Evolutionary conservation across 1,140 invertebrate species (phyloP).

Genomic region (Acromyrmex charruanus): DNA sequence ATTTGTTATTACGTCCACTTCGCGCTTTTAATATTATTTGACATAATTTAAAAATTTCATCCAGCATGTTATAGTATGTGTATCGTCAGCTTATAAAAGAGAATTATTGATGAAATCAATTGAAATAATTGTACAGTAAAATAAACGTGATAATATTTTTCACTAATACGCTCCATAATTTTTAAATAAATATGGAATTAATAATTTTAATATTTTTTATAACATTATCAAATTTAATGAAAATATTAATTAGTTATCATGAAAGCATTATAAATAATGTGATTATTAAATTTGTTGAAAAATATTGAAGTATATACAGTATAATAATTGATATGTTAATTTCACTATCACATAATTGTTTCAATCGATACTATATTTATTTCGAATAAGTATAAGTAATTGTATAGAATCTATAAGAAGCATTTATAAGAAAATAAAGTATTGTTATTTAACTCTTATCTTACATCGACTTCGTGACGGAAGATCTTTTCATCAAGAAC

Average conservation of each 20-base stretch:
- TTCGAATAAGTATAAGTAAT: not conserved
- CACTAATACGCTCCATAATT: not conserved
- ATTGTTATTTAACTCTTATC: slow-evolving; percentile 25
- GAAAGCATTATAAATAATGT: not conserved
- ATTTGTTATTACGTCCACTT: slow-evolving; percentile 28
- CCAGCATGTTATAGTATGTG: not conserved
- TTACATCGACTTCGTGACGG: slow-evolving; percentile 7
- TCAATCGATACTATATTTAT: not conserved
- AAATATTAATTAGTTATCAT: not conserved
- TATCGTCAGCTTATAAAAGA: slow-evolving; percentile 4
- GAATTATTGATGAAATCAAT: slow-evolving; percentile 36
- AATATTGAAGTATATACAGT: not conserved
- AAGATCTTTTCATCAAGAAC: slow-evolving; percentile 7
- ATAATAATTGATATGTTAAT: not conserved
- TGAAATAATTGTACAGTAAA: not conserved
- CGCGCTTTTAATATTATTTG: slow-evolving; percentile 11
- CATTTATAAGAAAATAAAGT: not conserved
- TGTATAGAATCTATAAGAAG: not conserved
- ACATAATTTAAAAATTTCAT: slow-evolving; percentile 2
- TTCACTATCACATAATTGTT: not conserved
- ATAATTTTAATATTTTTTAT: not conserved
- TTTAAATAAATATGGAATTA: slow-evolving; percentile 12
- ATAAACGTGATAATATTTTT: slow-evolving; percentile 4
- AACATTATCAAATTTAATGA: not conserved
- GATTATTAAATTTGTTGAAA: not conserved